Percentiles rank a stretch among this genome's conserved stretches.
Evolutionary conservation across 2,888 invertebrate species (phyloP).

Genomic region (Alitta virens): DNA sequence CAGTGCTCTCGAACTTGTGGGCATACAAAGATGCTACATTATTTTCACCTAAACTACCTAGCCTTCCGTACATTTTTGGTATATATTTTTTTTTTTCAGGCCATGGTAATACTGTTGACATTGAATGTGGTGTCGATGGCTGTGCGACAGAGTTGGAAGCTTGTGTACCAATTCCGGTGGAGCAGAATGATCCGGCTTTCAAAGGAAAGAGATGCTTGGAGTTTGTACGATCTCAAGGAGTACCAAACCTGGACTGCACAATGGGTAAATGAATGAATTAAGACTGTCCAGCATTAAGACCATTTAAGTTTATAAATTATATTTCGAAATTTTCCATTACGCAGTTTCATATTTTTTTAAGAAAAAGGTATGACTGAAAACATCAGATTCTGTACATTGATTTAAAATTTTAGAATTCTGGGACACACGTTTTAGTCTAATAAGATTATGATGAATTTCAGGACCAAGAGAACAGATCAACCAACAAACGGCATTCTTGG

Average conservation of each 20-base stretch:
- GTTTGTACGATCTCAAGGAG: constrained; percentile 76
- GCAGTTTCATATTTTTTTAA: no score
- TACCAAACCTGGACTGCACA: constrained; percentile 72
- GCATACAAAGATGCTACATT: no score
- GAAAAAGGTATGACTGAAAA: no score
- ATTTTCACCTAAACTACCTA: no score
- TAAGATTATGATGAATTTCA: neutral
- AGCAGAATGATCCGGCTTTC: constrained; percentile 81
- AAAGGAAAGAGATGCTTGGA: constrained; percentile 74
- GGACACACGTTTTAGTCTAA: no score
- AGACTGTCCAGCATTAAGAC: neutral
- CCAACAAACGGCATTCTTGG: constrained; percentile 78
- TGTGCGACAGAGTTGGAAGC: constrained; percentile 60
- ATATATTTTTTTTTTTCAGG: constrained; percentile 1
- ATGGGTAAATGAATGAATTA: constrained; percentile 69
- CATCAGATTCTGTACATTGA: no score
- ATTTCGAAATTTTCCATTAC: no score
- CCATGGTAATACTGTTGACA: constrained; percentile 5
- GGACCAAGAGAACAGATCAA: constrained; percentile 71
- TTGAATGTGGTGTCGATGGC: constrained; percentile 13
- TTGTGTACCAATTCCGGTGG: constrained; percentile 71
- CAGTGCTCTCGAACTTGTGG: no score
- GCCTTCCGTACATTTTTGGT: no score
- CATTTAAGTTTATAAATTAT: neutral
- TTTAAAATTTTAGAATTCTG: no score